Evolutionary conservation across 1,140 invertebrate species (phyloP).

Genomic region (Drosophila bifasciata): DNA sequence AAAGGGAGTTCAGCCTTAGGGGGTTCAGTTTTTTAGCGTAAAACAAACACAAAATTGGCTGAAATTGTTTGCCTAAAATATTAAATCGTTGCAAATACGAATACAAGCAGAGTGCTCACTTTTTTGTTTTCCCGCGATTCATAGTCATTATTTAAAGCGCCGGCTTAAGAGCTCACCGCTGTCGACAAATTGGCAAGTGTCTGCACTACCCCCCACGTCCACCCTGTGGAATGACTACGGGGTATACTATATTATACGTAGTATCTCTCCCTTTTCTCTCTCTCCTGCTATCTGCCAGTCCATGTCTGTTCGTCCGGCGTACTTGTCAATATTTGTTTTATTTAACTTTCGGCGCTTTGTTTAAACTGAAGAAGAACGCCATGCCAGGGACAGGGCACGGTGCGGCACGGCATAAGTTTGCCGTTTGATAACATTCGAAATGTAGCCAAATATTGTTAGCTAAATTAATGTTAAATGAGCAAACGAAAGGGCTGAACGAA

Average conservation of each 20-base stretch:
- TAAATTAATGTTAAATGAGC: constrained; percentile 31
- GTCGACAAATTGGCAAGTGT: constrained; percentile 62
- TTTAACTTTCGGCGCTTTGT: constrained; percentile 72
- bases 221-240: neutral
- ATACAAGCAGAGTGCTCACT: constrained; percentile 22
- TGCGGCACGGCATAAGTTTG: constrained; percentile 37
- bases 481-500: constrained; percentile 15
- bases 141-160: constrained; percentile 77
- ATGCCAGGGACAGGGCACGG: too few relatives aligned
- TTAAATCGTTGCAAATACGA: constrained; percentile 54
- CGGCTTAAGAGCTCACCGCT: constrained; percentile 66
- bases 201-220: neutral
- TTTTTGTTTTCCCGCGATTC: constrained; percentile 64
- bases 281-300: neutral
- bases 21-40: too few relatives aligned
- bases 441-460: constrained; percentile 57
- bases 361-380: constrained; percentile 55
- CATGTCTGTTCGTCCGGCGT: constrained; percentile 8
- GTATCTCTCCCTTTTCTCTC: constrained; percentile 10
- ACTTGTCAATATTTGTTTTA: constrained; percentile 71
- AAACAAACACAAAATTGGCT: constrained; percentile 40
- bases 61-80: constrained; percentile 55
- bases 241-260: constrained; percentile 7
- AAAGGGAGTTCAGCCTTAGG: constrained; percentile 37
- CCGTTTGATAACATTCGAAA: constrained; percentile 46